A percentile compares a stretch with the other conserved stretches of the same genome.
Evolutionary conservation across 2,113 vertebrate genomes (phyloP).

Genomic region (Dermatemys mawii): DNA sequence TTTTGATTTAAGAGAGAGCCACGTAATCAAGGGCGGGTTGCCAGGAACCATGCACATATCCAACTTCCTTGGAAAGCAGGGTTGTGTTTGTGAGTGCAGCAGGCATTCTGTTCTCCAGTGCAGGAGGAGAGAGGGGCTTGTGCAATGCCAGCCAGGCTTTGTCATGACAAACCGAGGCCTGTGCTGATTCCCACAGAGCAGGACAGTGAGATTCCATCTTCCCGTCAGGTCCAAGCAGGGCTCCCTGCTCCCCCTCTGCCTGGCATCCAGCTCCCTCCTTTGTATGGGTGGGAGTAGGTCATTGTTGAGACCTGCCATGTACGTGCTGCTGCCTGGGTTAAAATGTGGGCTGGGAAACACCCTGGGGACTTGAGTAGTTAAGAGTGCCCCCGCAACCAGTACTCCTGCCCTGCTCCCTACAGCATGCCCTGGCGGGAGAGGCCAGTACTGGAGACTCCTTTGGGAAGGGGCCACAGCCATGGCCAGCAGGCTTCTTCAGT

Average conservation of each 20-base stretch:
- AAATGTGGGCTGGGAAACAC: not conserved
- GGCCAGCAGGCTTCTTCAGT: not conserved
- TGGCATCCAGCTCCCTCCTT: not conserved
- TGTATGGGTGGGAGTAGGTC: fast-evolving
- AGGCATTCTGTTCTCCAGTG: not conserved
- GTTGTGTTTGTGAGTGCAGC: not conserved
- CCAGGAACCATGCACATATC: fast-evolving
- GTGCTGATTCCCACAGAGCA: not conserved
- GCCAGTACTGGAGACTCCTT: not conserved
- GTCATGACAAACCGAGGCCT: not conserved
- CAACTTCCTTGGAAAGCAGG: fast-evolving
- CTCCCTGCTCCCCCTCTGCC: no score
- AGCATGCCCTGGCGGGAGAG: not conserved
- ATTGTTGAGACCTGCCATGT: fast-evolving
- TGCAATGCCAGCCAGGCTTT: not conserved
- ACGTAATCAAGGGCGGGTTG: fast-evolving
- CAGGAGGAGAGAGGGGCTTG: fast-evolving
- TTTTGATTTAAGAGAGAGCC: constrained; percentile 24
- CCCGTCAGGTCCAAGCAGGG: not conserved
- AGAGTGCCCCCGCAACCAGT: not conserved
- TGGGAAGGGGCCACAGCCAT: not conserved
- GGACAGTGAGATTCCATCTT: not conserved
- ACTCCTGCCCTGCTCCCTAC: not conserved
- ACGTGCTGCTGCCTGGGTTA: fast-evolving
- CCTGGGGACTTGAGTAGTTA: not conserved